Conservation (phyloP, 2,113 vertebrate genomes). For the Orientallactaga bullata region DNA sequence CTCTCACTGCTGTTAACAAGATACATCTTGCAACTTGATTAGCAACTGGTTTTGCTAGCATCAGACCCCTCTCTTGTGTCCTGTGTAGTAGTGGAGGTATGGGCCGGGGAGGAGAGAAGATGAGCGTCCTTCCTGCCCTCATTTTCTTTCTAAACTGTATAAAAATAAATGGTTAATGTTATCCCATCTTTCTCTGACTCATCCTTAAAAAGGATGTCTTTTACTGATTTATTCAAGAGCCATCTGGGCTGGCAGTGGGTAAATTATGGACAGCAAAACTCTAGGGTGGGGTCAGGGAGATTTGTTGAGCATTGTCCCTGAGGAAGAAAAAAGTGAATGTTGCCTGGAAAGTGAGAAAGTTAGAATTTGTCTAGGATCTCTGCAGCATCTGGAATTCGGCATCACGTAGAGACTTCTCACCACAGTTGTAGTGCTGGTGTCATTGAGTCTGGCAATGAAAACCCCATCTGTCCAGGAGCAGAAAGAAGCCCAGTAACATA, state of each 20-base stretch:
- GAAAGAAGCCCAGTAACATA: not conserved
- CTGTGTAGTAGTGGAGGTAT: not conserved
- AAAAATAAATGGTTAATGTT: not conserved
- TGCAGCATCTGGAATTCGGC: not conserved
- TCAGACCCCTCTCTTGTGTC: not conserved
- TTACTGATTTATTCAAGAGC: not conserved
- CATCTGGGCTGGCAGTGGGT: not conserved
- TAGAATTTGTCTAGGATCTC: not conserved
- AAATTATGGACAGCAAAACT: not conserved
- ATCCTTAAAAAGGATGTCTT: not conserved
- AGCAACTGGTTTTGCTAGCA: not conserved
- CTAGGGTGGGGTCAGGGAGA: not conserved
- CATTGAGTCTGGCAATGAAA: not conserved
- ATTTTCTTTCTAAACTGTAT: not conserved
- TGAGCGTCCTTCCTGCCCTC: not conserved
- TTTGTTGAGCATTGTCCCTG: not conserved
- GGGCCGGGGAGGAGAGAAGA: not conserved
- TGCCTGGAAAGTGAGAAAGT: not conserved
- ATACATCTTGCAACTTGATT: not conserved
- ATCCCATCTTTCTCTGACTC: not conserved
- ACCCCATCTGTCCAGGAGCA: not conserved
- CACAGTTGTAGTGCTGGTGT: not conserved
- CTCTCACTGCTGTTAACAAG: conserved; percentile 6
- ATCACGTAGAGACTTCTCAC: not conserved
- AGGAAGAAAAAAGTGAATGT: not conserved